A percentile compares a stretch with the other conserved stretches of the same genome.
Conservation (phyloP, 2,113 vertebrate genomes). For the Hystrix brachyura region DNA sequence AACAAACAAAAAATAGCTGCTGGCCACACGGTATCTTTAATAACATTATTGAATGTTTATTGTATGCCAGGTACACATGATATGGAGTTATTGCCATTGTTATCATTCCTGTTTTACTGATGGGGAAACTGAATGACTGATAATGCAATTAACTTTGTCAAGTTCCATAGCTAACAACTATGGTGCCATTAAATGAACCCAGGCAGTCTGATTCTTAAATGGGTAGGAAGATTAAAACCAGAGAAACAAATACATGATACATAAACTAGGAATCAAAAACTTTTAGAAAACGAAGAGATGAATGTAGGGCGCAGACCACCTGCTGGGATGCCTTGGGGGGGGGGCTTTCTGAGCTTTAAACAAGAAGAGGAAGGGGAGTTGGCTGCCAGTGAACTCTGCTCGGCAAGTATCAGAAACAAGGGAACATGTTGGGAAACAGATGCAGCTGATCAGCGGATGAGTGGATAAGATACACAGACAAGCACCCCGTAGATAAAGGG, state of each 20-base stretch:
- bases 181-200: neutral
- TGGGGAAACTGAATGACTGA: neutral
- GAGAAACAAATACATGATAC: neutral
- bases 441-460: slow-evolving; percentile 41
- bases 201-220: neutral
- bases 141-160: neutral
- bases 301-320: neutral
- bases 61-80: neutral
- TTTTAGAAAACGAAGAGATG: neutral
- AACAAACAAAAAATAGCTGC: neutral
- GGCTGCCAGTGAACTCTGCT: neutral
- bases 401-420: neutral
- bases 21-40: neutral
- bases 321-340: neutral
- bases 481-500: slow-evolving; percentile 66
- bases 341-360: neutral
- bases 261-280: neutral
- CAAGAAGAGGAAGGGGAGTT: neutral
- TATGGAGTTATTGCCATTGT: neutral
- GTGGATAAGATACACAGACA: slow-evolving; percentile 69
- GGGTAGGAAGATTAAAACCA: slow-evolving; percentile 15
- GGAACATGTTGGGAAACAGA: slow-evolving; percentile 57
- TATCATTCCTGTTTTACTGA: neutral
- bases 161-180: neutral
- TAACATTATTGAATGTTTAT: neutral